These are phyloP conservation scores for Hyperopisus bebe DNA, from an alignment of 2,113 vertebrate species.

Conservation along the genomic window DNA sequence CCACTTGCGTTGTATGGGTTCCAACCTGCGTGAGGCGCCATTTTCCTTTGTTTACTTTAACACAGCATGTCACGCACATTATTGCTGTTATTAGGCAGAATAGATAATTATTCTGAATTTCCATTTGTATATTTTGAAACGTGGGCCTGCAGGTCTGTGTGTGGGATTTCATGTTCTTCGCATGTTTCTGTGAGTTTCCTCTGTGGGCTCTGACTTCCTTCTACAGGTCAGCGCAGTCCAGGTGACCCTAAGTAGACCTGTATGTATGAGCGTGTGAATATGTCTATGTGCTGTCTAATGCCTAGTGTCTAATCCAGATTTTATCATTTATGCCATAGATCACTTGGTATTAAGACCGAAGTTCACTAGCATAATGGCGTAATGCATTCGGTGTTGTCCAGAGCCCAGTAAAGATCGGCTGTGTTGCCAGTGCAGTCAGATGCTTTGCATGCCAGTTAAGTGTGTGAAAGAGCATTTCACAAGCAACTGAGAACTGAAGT, in stretches of 20 bases:
- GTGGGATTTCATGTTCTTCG: neutral
- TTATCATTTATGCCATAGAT: neutral
- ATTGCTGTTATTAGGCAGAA: constrained; percentile 27
- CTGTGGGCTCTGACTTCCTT: neutral
- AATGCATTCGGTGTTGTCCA: neutral
- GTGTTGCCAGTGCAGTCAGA: neutral
- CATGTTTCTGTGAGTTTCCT: neutral
- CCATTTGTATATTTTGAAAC: constrained; percentile 23
- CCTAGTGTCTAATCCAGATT: neutral
- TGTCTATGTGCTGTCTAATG: neutral
- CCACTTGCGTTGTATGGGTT: constrained; percentile 17
- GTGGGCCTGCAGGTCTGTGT: neutral
- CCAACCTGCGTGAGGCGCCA: neutral
- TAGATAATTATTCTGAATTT: constrained; percentile 38
- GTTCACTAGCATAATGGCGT: neutral
- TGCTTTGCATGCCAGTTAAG: neutral
- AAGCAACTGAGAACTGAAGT: neutral
- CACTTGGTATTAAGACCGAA: neutral
- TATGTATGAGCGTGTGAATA: neutral
- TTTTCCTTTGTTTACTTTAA: constrained; percentile 6
- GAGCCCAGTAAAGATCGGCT: neutral
- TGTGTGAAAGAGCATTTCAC: neutral
- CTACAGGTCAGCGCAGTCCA: neutral
- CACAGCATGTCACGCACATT: constrained; percentile 37
- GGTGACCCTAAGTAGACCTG: neutral